Conservation (phyloP, 1,140 invertebrate genomes). For the Drosophila kanapiae region DNA sequence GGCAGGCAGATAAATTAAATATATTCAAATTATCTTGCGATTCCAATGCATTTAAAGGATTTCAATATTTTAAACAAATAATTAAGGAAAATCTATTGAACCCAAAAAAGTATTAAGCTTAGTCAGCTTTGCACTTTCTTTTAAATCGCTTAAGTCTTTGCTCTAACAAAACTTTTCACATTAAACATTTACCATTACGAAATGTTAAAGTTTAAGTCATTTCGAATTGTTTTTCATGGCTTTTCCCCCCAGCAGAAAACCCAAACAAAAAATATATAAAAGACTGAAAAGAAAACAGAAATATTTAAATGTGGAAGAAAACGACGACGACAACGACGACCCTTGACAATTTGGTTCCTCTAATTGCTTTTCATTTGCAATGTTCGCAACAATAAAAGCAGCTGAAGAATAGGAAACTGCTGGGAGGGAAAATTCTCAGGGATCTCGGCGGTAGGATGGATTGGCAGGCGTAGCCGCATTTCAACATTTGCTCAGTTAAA, state of each 20-base stretch:
- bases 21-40: background rate
- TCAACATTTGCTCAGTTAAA: constrained; percentile 38
- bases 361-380: constrained; percentile 55
- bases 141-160: background rate
- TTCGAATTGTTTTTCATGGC: constrained; percentile 12
- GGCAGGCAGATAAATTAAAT: constrained; percentile 5
- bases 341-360: constrained; percentile 40
- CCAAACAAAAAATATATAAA: background rate
- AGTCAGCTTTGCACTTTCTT: background rate
- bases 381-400: constrained; percentile 50
- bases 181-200: constrained; percentile 6
- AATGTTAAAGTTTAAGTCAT: constrained; percentile 19
- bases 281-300: background rate
- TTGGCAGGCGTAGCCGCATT: constrained; percentile 19
- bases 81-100: background rate
- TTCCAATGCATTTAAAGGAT: background rate
- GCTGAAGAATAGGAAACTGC: constrained; percentile 11
- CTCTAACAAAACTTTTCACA: background rate
- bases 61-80: background rate
- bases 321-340: constrained; percentile 2
- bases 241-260: background rate
- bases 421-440: background rate
- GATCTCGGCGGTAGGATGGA: constrained; percentile 2
- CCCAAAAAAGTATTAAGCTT: background rate
- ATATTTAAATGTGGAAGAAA: constrained; percentile 24